A percentile compares a stretch with the other conserved stretches of the same genome.
phyloP scores from a whole-genome alignment of 2,797 vertebrate genomes.

The Clarias platycephalus region DNA sequence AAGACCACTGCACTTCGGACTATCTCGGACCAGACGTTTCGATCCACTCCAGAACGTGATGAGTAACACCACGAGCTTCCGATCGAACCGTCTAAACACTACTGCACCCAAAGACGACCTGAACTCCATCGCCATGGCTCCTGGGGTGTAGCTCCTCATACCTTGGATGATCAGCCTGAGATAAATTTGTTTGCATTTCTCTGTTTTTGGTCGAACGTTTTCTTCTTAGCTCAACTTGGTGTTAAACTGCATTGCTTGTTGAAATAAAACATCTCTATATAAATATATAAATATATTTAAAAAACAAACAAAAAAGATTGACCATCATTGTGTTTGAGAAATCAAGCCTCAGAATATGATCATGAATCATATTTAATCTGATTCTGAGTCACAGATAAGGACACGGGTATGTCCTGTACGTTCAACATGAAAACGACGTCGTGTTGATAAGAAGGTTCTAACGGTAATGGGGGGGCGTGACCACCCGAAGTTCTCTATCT shows the following conservation, averaged over 20 bases:
- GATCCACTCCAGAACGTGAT: neutral
- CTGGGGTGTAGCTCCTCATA: no score
- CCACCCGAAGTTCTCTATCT: no score
- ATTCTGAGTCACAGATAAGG: neutral
- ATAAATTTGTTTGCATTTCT: neutral
- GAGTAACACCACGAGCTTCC: neutral
- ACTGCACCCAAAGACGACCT: neutral
- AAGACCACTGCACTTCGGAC: neutral
- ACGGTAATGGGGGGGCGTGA: neutral
- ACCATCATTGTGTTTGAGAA: neutral
- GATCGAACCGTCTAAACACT: neutral
- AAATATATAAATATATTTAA: no score
- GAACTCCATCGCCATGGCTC: neutral
- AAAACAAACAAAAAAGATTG: neutral
- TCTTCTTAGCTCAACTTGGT: slow-evolving; percentile 4
- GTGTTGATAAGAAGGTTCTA: neutral
- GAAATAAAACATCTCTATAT: neutral
- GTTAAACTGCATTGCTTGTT: slow-evolving; percentile 29
- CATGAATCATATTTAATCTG: neutral
- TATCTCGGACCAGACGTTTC: neutral
- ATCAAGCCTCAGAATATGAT: neutral
- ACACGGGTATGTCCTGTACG: neutral
- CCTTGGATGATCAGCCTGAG: neutral
- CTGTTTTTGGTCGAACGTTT: neutral
- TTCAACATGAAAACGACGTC: neutral